Conservation (phyloP, 2,888 invertebrate species). For the Phymatocera aterrima region DNA sequence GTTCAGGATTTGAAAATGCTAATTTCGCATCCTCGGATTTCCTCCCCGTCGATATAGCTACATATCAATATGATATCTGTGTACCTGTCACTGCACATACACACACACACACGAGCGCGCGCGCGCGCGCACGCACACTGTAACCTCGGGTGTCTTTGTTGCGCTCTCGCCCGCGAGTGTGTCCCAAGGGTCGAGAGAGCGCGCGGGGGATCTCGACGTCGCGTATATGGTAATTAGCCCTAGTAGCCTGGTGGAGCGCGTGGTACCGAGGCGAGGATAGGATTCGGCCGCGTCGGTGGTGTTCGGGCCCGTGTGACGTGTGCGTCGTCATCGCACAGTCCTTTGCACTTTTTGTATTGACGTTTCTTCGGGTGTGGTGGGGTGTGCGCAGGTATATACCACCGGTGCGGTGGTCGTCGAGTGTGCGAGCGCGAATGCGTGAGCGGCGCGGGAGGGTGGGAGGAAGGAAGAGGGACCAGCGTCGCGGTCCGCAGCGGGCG, state of each 20-base stretch:
- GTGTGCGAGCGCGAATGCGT: not conserved
- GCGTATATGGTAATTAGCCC: conserved; percentile 65
- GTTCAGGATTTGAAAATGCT: no score
- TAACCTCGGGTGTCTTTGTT: conserved; percentile 26
- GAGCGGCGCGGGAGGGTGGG: not conserved
- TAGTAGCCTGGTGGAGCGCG: conserved; percentile 57
- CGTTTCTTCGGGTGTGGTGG: conserved; percentile 59
- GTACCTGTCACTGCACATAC: no score
- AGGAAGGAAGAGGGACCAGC: no score
- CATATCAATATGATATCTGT: no score
- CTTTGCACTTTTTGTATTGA: conserved; percentile 60
- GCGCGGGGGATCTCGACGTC: conserved; percentile 21
- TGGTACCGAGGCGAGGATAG: no score
- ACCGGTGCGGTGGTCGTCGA: not conserved
- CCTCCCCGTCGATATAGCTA: no score
- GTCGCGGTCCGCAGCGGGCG: not conserved
- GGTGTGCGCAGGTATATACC: not conserved
- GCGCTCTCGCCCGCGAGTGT: conserved; percentile 23
- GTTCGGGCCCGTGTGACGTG: not conserved
- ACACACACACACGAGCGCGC: no score
- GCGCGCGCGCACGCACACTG: not conserved
- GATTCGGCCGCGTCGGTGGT: conserved; percentile 32
- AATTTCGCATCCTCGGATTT: no score
- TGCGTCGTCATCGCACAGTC: conserved; percentile 30
- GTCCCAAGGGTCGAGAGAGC: conserved; percentile 52